Conservation (phyloP, 2,888 invertebrate genomes). For the Carpatolechia fugitivella region DNA sequence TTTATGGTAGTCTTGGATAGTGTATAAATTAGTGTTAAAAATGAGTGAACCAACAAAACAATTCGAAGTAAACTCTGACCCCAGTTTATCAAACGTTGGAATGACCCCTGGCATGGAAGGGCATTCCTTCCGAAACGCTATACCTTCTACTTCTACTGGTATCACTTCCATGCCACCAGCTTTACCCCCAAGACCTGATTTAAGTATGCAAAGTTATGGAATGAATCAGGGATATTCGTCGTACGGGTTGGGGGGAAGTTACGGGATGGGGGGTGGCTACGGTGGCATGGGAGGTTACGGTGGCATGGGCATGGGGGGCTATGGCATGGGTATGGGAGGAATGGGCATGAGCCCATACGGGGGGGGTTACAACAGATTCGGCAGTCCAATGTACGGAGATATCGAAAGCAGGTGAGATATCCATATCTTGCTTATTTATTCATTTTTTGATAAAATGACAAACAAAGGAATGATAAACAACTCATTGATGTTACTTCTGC, state of each 20-base stretch:
- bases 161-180: slow-evolving; percentile 38
- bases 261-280: slow-evolving; percentile 34
- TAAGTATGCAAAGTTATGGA: slow-evolving; percentile 45
- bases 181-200: slow-evolving; percentile 58
- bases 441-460: not conserved
- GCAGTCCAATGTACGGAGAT: slow-evolving; percentile 75
- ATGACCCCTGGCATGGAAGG: slow-evolving; percentile 30
- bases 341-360: slow-evolving; percentile 49
- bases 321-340: slow-evolving; percentile 37
- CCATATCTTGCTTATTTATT: not conserved
- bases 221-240: slow-evolving; percentile 36
- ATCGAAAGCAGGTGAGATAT: slow-evolving; percentile 81
- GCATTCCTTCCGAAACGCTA: slow-evolving; percentile 47
- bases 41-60: slow-evolving; percentile 61
- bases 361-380: slow-evolving; percentile 60
- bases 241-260: slow-evolving; percentile 33
- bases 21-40: slow-evolving; percentile 16
- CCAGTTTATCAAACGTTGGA: slow-evolving; percentile 47
- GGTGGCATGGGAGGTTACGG: slow-evolving; percentile 20
- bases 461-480: not conserved
- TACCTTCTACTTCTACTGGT: slow-evolving; percentile 44
- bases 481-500: not conserved
- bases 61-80: slow-evolving; percentile 48
- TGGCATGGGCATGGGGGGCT: slow-evolving; percentile 46
- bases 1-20: slow-evolving; percentile 27